Percentiles rank a stretch among this genome's conserved stretches.
phyloP scores from a whole-genome alignment of 2,888 invertebrate genomes.

The Lumbricus terrestris region DNA sequence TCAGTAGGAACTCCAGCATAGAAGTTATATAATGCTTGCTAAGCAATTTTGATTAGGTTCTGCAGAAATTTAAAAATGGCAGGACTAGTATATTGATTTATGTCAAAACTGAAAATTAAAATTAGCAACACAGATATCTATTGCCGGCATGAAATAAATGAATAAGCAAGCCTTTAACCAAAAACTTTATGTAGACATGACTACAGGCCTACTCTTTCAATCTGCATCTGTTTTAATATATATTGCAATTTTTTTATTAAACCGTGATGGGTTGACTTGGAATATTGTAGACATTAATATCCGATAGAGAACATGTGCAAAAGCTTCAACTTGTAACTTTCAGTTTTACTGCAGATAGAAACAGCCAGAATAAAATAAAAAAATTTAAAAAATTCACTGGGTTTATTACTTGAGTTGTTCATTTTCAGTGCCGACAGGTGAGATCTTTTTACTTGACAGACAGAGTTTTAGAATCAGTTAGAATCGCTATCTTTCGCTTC shows the following conservation, averaged over 20 bases:
- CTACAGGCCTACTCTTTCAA: background rate
- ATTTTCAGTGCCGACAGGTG: constrained; percentile 9
- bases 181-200: background rate
- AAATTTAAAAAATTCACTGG: constrained; percentile 16
- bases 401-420: background rate
- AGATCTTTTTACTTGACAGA: constrained; percentile 8
- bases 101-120: background rate
- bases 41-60: background rate
- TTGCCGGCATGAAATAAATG: background rate
- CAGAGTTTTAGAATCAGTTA: background rate
- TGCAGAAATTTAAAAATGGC: background rate
- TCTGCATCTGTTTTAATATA: background rate
- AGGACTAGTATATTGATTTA: background rate
- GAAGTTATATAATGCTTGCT: background rate
- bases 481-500: background rate
- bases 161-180: background rate
- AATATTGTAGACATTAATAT: background rate
- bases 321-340: background rate
- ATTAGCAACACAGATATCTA: background rate
- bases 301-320: constrained; percentile 3
- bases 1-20: background rate
- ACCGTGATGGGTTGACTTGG: background rate
- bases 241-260: background rate
- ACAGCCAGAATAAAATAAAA: background rate
- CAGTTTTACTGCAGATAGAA: background rate